Evolutionary conservation across 2,888 invertebrate species (phyloP).

Genomic region (Aleiodes alternator): DNA sequence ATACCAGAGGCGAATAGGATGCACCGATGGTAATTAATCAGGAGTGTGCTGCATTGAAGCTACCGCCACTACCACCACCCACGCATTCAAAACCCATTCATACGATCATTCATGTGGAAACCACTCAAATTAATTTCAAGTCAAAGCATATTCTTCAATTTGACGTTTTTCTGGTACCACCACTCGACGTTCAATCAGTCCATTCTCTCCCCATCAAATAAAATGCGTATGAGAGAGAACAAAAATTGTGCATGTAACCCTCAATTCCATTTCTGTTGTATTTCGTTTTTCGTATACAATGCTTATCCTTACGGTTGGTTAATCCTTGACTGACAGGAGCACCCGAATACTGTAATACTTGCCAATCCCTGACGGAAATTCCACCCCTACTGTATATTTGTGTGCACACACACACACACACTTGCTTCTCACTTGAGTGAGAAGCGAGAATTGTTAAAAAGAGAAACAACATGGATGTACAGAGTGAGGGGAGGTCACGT

Average conservation of each 20-base stretch:
- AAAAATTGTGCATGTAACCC: constrained; percentile 55
- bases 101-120: constrained; percentile 63
- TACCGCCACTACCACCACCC: constrained; percentile 2
- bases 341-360: constrained; percentile 59
- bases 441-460: constrained; percentile 40
- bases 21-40: constrained; percentile 65
- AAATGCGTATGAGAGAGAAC: constrained; percentile 14
- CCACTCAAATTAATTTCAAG: constrained; percentile 75
- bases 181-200: constrained; percentile 69
- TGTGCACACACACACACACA: constrained; percentile 13
- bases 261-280: constrained; percentile 69
- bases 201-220: constrained; percentile 32
- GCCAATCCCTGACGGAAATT: constrained; percentile 45
- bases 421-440: constrained; percentile 19
- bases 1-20: constrained; percentile 54
- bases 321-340: constrained; percentile 71
- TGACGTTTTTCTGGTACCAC: constrained; percentile 58
- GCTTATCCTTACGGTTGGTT: constrained; percentile 70
- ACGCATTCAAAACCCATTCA: constrained; percentile 37
- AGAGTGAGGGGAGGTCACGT: constrained; percentile 55
- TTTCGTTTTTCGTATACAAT: constrained; percentile 66
- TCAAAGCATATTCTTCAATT: constrained; percentile 72
- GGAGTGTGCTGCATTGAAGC: constrained; percentile 51
- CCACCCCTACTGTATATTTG: constrained; percentile 17
- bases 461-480: constrained; percentile 22